Base-by-base conservation (phyloP, 2,888 invertebrate species). In the Lasioglossum calceatum region DNA sequence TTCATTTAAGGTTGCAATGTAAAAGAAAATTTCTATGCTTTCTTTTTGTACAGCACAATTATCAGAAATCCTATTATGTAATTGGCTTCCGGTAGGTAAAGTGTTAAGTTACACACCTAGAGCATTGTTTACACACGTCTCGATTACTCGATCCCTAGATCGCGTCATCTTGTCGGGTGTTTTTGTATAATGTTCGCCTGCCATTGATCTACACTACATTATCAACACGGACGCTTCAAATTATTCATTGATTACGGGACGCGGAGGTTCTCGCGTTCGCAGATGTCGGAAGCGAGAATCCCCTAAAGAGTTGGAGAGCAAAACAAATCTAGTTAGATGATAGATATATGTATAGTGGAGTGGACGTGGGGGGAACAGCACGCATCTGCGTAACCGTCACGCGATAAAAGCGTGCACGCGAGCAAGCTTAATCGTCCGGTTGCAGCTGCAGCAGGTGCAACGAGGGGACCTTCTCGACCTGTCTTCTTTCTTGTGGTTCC, bases 391-490 rank as follows among this genome's bases (percentile, higher is more conserved):
- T 73, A 86, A 82, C 36, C 50, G 54, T 75, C 85, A 61, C 70
- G 73, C 42, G 70, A 70, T 80, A 74, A 77, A 77, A 74, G 72
- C 36, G 74, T 78, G 82, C 47, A 83, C 70, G 79, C 36, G 78
- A 70, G n/a, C 70, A 27, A n/a, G 39, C 44, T 72, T 72, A 50
- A 84, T 77, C 80, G 77, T 19, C n/a, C 27, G 27, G 77, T 82
- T 70, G 87, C 87, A 87, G 83, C 87, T 87, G 87, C 67, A 76
- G 84, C 87, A 87, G 87, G 87, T 87, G 87, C 87, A 87, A 19
- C 80, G 73, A 19, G 70, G 36, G 14, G 54, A 54, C 54, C 23
- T n/a, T 54, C 67, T 70, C n/a, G 44, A 42, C 39, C n/a, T 39
- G 42, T 71, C 23, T 42, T 12, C n/a, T 23, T 27, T 1, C 32